Evolutionary conservation across 2,113 vertebrate species (phyloP), one percentile per base, ranked within the genome.

Genomic region (Coreoperca whiteheadi): DNA sequence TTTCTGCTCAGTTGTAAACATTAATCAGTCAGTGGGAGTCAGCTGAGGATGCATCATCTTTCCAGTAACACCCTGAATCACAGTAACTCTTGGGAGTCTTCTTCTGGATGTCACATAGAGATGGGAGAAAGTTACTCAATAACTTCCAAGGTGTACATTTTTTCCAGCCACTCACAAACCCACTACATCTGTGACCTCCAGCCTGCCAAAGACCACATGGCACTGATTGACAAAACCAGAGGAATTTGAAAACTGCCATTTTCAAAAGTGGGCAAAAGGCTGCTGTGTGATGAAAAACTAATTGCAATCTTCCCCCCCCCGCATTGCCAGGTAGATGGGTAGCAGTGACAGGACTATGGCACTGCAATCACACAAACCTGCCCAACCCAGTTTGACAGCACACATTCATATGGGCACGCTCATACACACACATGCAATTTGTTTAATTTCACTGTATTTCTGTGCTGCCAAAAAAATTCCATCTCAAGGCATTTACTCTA

Each of bases 141-240:
- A 53, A 75, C 63, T 51, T 85, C 41, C 28, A 46, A 64, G 37
- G 39, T 34, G 64, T 67, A 53, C 48, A 69, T 74, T 76, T 57
- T 78, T 82, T 70, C 79, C 64, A 74, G 28, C 25, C 2, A 9
- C 70, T 59, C 18, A 39, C 2, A 70, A 43, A 67, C n/a, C 23
- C 32, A 18, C 18, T n/a, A n/a, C 46, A 77, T 74, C 74, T 77
- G 74, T 77, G 64, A 85, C 84, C 85, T 86, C 65, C 63, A 18
- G 39, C n/a, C 59, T 25, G 56, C 67, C 65, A n/a, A 43, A 81
- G 15, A 66, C 77, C 77, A 75, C 64, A 74, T 61, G 59, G 53
- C 82, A 79, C 61, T 53, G 51, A 57, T 10, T 57, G 66, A 79
- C 57, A 0, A 81, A 82, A 57, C 84, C 74, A 66, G 56, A 63